Evolutionary conservation across 1,140 invertebrate species (phyloP).

Genomic region (Drosophila lini): DNA sequence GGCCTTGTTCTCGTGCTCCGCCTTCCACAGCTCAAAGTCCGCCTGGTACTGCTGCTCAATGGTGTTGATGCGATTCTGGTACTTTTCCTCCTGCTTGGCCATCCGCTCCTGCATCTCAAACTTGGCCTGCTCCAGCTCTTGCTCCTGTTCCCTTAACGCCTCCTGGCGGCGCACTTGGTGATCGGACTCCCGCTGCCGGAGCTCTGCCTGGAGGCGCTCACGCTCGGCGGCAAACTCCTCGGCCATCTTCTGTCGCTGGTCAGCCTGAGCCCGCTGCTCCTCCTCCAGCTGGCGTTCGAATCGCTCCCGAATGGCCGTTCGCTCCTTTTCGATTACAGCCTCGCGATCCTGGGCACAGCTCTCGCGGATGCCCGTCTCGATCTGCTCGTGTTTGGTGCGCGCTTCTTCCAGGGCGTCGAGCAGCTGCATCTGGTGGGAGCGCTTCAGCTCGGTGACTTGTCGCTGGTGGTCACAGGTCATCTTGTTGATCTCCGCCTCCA

Average conservation of each 20-base stretch:
- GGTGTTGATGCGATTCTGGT: slow-evolving; percentile 85
- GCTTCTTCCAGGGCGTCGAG: slow-evolving; percentile 80
- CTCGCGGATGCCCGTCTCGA: slow-evolving; percentile 85
- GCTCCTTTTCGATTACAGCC: slow-evolving; percentile 85
- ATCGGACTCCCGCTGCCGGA: slow-evolving; percentile 83
- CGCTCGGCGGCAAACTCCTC: slow-evolving; percentile 84
- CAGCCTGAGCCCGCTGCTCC: slow-evolving; percentile 85
- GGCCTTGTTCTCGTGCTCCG: slow-evolving; percentile 86
- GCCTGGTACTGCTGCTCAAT: slow-evolving; percentile 86
- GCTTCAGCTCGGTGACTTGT: slow-evolving; percentile 86
- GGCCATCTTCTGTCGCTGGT: slow-evolving; percentile 85
- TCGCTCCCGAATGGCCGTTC: slow-evolving; percentile 84
- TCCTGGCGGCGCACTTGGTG: slow-evolving; percentile 66
- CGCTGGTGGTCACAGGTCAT: slow-evolving; percentile 88
- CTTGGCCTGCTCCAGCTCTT: slow-evolving; percentile 83
- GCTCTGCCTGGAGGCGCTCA: slow-evolving; percentile 81
- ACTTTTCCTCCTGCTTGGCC: slow-evolving; percentile 83
- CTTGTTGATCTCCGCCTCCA: slow-evolving; percentile 89
- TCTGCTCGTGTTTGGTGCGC: slow-evolving; percentile 84
- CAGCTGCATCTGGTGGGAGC: slow-evolving; percentile 86
- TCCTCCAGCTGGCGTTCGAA: slow-evolving; percentile 86
- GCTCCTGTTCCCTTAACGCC: slow-evolving; percentile 69
- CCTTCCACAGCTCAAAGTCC: slow-evolving; percentile 86
- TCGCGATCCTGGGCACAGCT: slow-evolving; percentile 85
- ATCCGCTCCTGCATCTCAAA: slow-evolving; percentile 85